Percentiles rank a stretch among this genome's conserved stretches.
Conservation (phyloP, 2,113 vertebrate species). For the Heliornis fulica region DNA sequence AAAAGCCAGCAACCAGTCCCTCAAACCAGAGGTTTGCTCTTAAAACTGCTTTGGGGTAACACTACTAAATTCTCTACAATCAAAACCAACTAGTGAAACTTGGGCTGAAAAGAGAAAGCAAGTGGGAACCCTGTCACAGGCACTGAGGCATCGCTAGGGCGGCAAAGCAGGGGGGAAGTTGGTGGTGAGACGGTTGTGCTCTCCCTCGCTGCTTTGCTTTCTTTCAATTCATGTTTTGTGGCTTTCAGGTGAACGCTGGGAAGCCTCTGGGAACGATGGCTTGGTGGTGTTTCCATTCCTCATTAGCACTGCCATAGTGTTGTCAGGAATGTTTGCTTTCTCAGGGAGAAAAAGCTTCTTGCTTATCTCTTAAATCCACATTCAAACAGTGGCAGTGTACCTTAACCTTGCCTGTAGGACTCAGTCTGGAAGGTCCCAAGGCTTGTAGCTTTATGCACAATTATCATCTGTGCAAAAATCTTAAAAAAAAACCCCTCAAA, state of each 20-base stretch:
- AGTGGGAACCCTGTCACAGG: neutral
- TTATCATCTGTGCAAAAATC: neutral
- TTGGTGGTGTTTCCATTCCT: neutral
- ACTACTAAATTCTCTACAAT: neutral
- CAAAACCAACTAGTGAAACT: neutral
- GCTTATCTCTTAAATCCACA: neutral
- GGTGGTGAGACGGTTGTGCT: accelerated
- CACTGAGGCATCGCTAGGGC: neutral
- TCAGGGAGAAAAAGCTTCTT: neutral
- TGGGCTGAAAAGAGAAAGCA: neutral
- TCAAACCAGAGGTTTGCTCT: neutral
- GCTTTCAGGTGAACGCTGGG: neutral
- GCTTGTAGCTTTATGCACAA: neutral
- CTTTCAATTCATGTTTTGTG: neutral
- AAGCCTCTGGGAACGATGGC: neutral
- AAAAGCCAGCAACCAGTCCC: neutral
- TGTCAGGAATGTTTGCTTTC: neutral
- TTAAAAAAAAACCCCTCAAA: neutral
- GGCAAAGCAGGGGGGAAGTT: accelerated
- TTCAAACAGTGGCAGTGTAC: no score
- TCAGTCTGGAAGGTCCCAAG: neutral
- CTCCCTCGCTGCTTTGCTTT: neutral
- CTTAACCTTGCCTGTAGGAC: neutral
- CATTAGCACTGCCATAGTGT: neutral
- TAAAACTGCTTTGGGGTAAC: neutral